A percentile compares a stretch with the other conserved stretches of the same genome.
phyloP scores from a whole-genome alignment of 1,140 invertebrate genomes.

The Orius insidiosus region DNA sequence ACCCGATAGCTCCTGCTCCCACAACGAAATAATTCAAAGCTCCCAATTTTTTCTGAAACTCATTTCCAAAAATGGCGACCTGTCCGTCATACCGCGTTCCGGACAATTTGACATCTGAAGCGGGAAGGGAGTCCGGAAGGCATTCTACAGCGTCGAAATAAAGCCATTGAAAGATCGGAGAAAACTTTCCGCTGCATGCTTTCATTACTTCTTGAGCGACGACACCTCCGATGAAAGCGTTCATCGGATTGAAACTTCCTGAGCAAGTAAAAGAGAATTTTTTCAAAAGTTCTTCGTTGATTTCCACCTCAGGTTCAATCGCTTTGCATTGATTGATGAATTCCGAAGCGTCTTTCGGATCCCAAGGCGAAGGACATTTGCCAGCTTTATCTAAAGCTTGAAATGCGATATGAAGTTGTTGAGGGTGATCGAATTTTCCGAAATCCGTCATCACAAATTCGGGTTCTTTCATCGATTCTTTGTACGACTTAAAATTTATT shows the following conservation, averaged over 20 bases:
- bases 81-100: conserved; percentile 85
- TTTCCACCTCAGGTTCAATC: conserved; percentile 38
- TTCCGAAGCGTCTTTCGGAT: conserved; percentile 50
- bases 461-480: conserved; percentile 58
- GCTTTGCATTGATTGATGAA: conserved; percentile 55
- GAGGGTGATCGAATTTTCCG: conserved; percentile 83
- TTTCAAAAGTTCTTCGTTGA: conserved; percentile 54
- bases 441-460: conserved; percentile 86
- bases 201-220: conserved; percentile 98
- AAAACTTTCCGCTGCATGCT: conserved; percentile 94
- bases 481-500: conserved; percentile 62
- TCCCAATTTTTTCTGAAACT: conserved; percentile 72
- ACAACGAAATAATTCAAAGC: conserved; percentile 64
- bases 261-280: conserved; percentile 52
- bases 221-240: conserved; percentile 86
- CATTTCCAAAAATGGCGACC: conserved; percentile 78
- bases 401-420: conserved; percentile 82
- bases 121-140: conserved; percentile 50
- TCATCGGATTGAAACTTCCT: conserved; percentile 83
- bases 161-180: conserved; percentile 87
- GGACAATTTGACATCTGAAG: conserved; percentile 44
- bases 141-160: conserved; percentile 96
- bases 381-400: conserved; percentile 50
- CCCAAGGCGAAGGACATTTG: conserved; percentile 59
- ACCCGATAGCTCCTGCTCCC: conserved; percentile 95